A percentile compares a stretch with the other conserved stretches of the same genome.
Conservation (phyloP, 1,140 invertebrate species). For the Dreissena polymorpha region DNA sequence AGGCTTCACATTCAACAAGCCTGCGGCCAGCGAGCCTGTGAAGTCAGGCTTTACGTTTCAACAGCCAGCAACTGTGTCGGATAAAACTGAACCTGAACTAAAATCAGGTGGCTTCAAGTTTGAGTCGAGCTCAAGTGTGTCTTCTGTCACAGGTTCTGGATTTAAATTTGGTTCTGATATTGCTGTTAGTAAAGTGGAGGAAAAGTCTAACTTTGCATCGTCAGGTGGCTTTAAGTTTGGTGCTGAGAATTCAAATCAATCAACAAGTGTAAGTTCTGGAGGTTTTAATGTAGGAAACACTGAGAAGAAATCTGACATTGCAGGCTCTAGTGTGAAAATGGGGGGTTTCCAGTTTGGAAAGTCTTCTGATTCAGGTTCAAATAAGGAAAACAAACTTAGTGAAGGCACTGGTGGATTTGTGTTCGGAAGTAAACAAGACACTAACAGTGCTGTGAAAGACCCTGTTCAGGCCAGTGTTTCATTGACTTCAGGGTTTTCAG, state of each 20-base stretch:
- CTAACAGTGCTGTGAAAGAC: background rate
- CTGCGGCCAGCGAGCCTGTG: background rate
- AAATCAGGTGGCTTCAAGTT: conserved; percentile 50
- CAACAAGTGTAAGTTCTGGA: too few relatives aligned
- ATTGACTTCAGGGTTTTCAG: conserved; percentile 26
- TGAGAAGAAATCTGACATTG: conserved; percentile 10
- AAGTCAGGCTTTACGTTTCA: conserved; percentile 16
- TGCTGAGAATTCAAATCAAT: background rate
- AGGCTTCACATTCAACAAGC: conserved; percentile 10
- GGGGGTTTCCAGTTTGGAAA: background rate
- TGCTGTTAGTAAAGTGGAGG: background rate
- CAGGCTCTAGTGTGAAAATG: too few relatives aligned
- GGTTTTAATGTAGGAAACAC: conserved; percentile 24
- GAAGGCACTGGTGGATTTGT: background rate
- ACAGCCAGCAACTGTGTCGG: background rate
- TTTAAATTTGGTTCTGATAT: conserved; percentile 37
- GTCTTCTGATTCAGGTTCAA: conserved; percentile 27
- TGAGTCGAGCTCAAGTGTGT: background rate
- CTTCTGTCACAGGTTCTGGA: conserved; percentile 13
- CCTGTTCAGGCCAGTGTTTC: background rate
- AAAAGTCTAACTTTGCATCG: background rate
- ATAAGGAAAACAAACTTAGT: background rate
- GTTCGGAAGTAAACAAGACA: conserved; percentile 13
- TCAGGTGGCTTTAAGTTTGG: conserved; percentile 36
- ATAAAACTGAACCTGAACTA: background rate